These are phyloP conservation scores for Eulemur mongoz DNA, from an alignment of 2,797 vertebrate species.

Conservation along the genomic window DNA sequence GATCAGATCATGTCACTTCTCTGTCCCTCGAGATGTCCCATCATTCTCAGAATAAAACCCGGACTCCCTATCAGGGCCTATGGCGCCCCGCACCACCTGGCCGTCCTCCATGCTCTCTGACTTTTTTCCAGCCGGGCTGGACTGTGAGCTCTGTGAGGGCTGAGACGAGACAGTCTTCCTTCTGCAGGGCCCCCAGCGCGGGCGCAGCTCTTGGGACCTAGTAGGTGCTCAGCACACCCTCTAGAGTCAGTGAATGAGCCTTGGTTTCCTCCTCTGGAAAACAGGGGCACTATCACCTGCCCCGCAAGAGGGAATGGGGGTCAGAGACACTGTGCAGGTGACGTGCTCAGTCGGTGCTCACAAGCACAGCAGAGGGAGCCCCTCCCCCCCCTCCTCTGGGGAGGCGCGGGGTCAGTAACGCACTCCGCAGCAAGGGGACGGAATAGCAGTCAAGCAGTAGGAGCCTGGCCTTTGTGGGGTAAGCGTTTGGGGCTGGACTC, in stretches of 20 bases:
- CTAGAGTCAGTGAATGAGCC: background rate
- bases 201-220: background rate
- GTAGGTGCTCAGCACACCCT: background rate
- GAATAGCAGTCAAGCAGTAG: background rate
- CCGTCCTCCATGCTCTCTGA: background rate
- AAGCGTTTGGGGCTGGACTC: background rate
- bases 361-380: background rate
- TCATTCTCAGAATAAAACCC: background rate
- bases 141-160: background rate
- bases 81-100: background rate
- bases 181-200: background rate
- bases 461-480: background rate
- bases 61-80: background rate
- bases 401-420: background rate
- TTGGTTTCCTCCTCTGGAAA: background rate
- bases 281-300: background rate
- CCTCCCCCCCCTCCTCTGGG: background rate
- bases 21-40: background rate
- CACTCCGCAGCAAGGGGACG: background rate
- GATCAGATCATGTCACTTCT: background rate
- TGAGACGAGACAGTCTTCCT: background rate
- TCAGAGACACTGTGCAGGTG: no score
- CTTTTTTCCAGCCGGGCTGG: background rate
- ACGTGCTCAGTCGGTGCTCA: fast-evolving
- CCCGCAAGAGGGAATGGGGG: fast-evolving